Evolutionary conservation across 2,797 vertebrate genomes (phyloP).

Genomic region (Protonibea diacanthus): DNA sequence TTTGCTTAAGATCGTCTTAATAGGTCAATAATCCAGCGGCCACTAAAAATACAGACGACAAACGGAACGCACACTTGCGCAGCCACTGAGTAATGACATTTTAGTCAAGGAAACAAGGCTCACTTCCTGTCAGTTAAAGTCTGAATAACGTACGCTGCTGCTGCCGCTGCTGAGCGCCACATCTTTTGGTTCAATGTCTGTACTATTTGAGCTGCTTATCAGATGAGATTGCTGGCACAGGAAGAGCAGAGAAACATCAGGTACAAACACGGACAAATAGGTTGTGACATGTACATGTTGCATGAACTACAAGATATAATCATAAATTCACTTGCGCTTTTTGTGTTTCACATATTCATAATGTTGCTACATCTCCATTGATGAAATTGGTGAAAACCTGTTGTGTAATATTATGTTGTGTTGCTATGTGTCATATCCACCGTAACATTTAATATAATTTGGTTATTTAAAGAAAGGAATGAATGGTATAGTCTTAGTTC

Average conservation of each 20-base stretch:
- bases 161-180: slow-evolving; percentile 61
- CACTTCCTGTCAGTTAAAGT: slow-evolving; percentile 74
- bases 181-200: slow-evolving; percentile 52
- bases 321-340: background rate
- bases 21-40: slow-evolving; percentile 1
- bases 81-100: slow-evolving; percentile 27
- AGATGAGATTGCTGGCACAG: slow-evolving; percentile 47
- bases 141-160: slow-evolving; percentile 50
- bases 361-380: too few relatives aligned
- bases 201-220: slow-evolving; percentile 53
- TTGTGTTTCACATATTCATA: slow-evolving; percentile 17
- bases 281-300: background rate
- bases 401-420: slow-evolving; percentile 2
- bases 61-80: background rate
- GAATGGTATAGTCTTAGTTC: slow-evolving; percentile 11
- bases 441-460: background rate
- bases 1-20: background rate
- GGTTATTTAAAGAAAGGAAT: slow-evolving; percentile 10
- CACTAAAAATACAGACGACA: background rate
- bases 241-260: slow-evolving; percentile 48
- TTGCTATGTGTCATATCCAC: slow-evolving; percentile 4
- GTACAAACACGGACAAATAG: slow-evolving; percentile 23
- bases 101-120: slow-evolving; percentile 35
- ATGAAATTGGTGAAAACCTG: slow-evolving; percentile 6
- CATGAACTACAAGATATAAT: background rate